Base-by-base conservation (phyloP, 2,888 invertebrate species). In the Neoaliturus tenellus region DNA sequence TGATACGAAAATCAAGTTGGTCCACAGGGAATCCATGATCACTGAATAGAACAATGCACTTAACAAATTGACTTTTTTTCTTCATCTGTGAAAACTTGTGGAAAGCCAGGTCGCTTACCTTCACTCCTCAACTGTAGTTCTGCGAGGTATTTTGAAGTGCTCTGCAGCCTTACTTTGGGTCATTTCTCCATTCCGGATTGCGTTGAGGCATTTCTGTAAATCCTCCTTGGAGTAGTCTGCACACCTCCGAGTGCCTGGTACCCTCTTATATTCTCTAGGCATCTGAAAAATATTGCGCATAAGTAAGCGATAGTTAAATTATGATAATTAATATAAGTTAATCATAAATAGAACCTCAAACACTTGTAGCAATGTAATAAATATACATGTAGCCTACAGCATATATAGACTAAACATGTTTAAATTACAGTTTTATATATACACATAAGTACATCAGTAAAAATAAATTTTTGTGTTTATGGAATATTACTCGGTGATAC, bases 11-110 rank as follows among this genome's bases (percentile, higher is more conserved):
- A 67, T 85, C 86, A 33, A 83, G 67, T 81, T 78, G 75, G 31
- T 84, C 84, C 5, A 89, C 39, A 44, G 88, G 87, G 86, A 88
- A 88, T 14, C 88, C 88, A 83, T 51, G 88, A 25, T 88, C 85
- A 44, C 86, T 35, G 35, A 35, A 35, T 10, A 35, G 35, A 35
- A 35, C 10, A 35, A 35, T 35, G 35, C 35, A 35, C 10, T 35
- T 62, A 25, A 85, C 88, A 78, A 88, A 87, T 28, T 80, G 28
- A 35, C 69, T 71, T 83, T 88, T n/a, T 88, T 84, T 89, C 87
- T 39, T 84, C 86, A 8, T 83, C 85, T 20, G 86, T 84, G 75
- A 88, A 87, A 25, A 85, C 83, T 33, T 51, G 51, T 48, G 28
- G 85, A n/a, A 62, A 55, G 14, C 84, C 86, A 0, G 82, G 82